A percentile compares a stretch with the other conserved stretches of the same genome.
phyloP scores from a whole-genome alignment of 2,113 vertebrate species.

The Shinisaurus crocodilurus region DNA sequence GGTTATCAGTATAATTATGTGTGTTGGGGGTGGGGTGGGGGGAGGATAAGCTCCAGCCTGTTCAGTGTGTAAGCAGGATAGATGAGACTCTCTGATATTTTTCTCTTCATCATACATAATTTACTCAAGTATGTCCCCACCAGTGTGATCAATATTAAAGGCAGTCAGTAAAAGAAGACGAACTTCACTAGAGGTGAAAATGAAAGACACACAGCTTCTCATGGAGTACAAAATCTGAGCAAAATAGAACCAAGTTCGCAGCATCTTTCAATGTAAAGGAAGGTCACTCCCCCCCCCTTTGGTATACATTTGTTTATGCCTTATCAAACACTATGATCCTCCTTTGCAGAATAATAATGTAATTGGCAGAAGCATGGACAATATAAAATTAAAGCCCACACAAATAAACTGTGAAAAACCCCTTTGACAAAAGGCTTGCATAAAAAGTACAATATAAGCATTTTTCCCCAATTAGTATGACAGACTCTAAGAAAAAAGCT shows the following conservation, averaged over 20 bases:
- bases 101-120: constrained; percentile 45
- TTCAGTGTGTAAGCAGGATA: neutral
- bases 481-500: neutral
- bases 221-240: accelerated
- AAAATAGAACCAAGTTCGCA: neutral
- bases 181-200: neutral
- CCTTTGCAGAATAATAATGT: neutral
- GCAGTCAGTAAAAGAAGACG: neutral
- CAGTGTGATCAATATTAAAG: constrained; percentile 25
- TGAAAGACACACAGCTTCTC: neutral
- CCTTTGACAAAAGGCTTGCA: constrained; percentile 11
- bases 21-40: neutral
- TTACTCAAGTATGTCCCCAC: constrained; percentile 10
- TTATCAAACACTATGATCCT: neutral
- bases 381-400: neutral
- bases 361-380: neutral
- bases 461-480: neutral
- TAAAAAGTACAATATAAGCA: neutral
- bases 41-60: constrained; percentile 30
- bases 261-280: neutral
- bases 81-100: constrained; percentile 42
- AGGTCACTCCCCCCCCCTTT: neutral
- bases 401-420: neutral
- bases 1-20: constrained; percentile 14
- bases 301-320: constrained; percentile 6